Evolutionary conservation across 2,888 invertebrate genomes (phyloP).

Genomic region (Azorinus chamasolen): DNA sequence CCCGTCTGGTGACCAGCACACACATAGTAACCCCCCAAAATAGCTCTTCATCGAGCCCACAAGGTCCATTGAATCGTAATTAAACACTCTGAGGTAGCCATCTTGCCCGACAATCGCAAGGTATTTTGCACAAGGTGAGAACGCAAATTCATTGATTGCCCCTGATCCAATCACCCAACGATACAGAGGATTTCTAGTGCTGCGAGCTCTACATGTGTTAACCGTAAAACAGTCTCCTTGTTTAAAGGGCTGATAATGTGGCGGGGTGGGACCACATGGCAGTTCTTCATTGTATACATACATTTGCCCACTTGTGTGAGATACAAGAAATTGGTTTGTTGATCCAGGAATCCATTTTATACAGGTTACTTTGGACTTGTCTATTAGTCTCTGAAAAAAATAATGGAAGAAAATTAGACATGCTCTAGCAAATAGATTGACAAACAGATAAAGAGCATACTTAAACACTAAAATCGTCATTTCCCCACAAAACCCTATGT

Average conservation of each 20-base stretch:
- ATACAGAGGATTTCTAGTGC: constrained; percentile 97
- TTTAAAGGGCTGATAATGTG: constrained; percentile 98
- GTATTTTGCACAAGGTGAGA: constrained; percentile 97
- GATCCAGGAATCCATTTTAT: constrained; percentile 99
- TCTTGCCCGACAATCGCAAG: constrained; percentile 95
- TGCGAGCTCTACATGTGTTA: constrained; percentile 98
- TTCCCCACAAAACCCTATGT: no score
- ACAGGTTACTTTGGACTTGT: constrained; percentile 98
- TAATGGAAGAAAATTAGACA: constrained; percentile 4
- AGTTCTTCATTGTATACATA: constrained; percentile 98
- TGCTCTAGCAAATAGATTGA: no score
- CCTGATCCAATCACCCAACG: constrained; percentile 89
- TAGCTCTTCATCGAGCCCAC: constrained; percentile 96
- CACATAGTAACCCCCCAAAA: constrained; percentile 98
- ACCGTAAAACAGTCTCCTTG: constrained; percentile 97
- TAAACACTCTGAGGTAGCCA: constrained; percentile 97
- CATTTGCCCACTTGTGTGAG: constrained; percentile 98
- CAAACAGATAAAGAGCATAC: no score
- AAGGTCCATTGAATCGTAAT: constrained; percentile 98
- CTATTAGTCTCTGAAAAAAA: constrained; percentile 93
- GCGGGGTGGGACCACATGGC: constrained; percentile 95
- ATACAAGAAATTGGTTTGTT: constrained; percentile 96
- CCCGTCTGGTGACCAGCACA: constrained; percentile 99
- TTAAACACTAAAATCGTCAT: no score
- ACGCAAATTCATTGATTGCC: constrained; percentile 97